These are phyloP conservation scores for Pangasius mekongensis DNA, from an alignment of 2,797 vertebrate genomes.

Conservation along the genomic window DNA sequence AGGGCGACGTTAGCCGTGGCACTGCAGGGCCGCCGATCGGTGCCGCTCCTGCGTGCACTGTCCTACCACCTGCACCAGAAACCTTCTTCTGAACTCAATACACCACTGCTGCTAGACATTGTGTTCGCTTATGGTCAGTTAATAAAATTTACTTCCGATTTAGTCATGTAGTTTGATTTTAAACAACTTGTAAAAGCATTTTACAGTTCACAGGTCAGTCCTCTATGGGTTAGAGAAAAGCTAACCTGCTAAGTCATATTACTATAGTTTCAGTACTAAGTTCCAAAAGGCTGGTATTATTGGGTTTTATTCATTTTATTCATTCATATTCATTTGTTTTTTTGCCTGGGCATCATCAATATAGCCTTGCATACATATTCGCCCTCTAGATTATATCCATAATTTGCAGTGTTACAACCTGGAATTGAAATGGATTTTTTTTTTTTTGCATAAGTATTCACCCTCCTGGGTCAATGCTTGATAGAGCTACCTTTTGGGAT, in stretches of 20 bases:
- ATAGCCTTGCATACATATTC: no score
- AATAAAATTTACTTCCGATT: background rate
- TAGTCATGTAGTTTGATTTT: background rate
- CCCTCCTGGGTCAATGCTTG: no score
- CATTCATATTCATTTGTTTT: no score
- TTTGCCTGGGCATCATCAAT: no score
- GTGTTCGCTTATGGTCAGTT: conserved; percentile 84
- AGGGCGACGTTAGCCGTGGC: conserved; percentile 78
- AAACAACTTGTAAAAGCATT: background rate
- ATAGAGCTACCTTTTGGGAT: background rate
- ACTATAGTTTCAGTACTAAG: background rate
- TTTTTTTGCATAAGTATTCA: no score
- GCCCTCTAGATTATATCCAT: no score
- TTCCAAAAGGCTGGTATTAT: no score
- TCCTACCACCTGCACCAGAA: conserved; percentile 91
- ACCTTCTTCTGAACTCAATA: conserved; percentile 73
- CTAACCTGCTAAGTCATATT: background rate
- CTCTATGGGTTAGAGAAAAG: background rate
- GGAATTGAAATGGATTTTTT: no score
- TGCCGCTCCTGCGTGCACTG: conserved; percentile 87
- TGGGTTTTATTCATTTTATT: no score
- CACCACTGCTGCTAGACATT: conserved; percentile 79
- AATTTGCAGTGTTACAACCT: no score
- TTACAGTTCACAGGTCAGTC: background rate
- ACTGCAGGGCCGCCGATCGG: conserved; percentile 76